A percentile compares a stretch with the other conserved stretches of the same genome.
Conservation (phyloP, 1,140 invertebrate species). For the Lepidurus apus region DNA sequence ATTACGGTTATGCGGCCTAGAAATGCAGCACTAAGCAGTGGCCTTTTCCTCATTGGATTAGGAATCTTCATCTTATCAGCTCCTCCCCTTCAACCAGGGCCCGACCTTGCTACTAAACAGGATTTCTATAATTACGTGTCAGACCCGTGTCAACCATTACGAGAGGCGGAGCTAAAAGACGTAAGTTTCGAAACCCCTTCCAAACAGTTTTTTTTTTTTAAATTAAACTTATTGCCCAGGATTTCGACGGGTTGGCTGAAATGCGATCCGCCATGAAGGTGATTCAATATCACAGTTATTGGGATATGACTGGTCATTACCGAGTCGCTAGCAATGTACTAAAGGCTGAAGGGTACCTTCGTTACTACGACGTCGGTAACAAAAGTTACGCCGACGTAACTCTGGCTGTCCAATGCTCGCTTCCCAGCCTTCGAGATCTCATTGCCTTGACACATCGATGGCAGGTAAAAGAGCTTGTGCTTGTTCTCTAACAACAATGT, state of each 20-base stretch:
- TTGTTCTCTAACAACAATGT: background rate
- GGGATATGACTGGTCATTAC: background rate
- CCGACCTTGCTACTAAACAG: background rate
- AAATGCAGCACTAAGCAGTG: background rate
- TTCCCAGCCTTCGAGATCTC: background rate
- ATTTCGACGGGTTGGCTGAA: background rate
- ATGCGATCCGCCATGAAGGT: background rate
- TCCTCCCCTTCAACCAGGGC: background rate
- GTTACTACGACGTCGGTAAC: background rate
- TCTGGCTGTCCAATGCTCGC: background rate
- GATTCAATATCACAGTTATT: background rate
- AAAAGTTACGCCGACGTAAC: background rate
- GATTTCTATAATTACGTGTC: background rate
- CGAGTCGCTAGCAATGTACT: background rate
- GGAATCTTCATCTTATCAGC: background rate
- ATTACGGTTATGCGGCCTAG: background rate
- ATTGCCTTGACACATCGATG: background rate
- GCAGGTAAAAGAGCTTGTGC: background rate
- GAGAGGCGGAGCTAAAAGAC: background rate
- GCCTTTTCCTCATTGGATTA: background rate
- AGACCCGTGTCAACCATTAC: background rate
- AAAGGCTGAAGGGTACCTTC: background rate
- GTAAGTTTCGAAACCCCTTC: background rate
- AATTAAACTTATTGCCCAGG: background rate
- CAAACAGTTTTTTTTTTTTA: background rate